These are phyloP conservation scores for Drosophila parabipectinata DNA, from an alignment of 1,140 invertebrate genomes.

Conservation along the genomic window DNA sequence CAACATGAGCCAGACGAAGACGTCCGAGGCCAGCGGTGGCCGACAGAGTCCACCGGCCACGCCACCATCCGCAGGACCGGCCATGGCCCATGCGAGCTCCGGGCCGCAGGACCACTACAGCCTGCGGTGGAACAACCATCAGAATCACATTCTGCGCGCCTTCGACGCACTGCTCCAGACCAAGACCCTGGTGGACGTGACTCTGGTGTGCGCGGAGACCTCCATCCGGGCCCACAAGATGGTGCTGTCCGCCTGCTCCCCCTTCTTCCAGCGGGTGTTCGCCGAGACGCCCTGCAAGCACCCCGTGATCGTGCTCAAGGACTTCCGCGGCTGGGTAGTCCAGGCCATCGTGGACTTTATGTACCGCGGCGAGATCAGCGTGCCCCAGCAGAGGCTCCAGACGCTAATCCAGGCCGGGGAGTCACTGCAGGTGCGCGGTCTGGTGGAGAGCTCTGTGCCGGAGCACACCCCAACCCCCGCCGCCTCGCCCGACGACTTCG, in stretches of 20 bases:
- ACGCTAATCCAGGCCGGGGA: constrained; percentile 93
- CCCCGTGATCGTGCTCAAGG: constrained; percentile 95
- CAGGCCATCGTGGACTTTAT: constrained; percentile 96
- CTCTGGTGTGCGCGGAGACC: constrained; percentile 93
- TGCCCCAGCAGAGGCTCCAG: constrained; percentile 92
- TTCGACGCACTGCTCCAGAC: constrained; percentile 93
- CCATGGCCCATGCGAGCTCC: constrained; percentile 2
- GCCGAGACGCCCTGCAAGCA: constrained; percentile 96
- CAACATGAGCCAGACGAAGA: constrained; percentile 66
- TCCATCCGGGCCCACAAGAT: constrained; percentile 94
- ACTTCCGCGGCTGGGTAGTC: constrained; percentile 93
- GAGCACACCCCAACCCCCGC: constrained; percentile 87
- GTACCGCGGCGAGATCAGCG: constrained; percentile 95
- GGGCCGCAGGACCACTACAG: constrained; percentile 91
- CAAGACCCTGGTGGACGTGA: constrained; percentile 94
- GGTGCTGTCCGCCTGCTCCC: constrained; percentile 94
- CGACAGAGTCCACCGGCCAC: constrained; percentile 67
- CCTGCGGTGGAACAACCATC: constrained; percentile 96
- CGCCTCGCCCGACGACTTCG: constrained; percentile 86
- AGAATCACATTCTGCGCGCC: constrained; percentile 92
- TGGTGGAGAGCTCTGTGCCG: constrained; percentile 89
- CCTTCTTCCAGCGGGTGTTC: constrained; percentile 95
- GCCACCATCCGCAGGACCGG: constrained; percentile 34
- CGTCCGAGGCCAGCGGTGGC: constrained; percentile 5
- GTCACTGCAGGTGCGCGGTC: constrained; percentile 91